Base-by-base conservation (phyloP, 1,140 invertebrate species). In the Drosophila carrolli region DNA sequence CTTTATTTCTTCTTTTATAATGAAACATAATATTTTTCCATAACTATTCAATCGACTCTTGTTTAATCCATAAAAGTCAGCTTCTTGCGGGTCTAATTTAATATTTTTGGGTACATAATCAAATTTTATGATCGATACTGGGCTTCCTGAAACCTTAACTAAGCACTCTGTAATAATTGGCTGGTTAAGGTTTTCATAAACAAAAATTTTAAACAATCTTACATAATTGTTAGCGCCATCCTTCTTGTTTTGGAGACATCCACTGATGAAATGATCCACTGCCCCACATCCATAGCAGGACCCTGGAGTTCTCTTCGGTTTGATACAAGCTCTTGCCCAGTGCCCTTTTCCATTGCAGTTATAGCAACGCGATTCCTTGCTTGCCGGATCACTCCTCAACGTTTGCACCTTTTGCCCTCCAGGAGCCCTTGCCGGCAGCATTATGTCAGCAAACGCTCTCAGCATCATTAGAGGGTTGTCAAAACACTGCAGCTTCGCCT, bases 361-460 rank as follows among this genome's bases (percentile, higher is more conserved):
- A 1, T 19, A 51, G 32, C 14, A 53, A 19, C 50, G 14, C 14
- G 50, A 37, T 10, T 53, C 50, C 5, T 53, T 13, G 19, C 19
- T 35, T 5, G 10, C n/a, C 5, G 14, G 48, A 2, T 51, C 48
- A 11, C 13, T 14, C 9, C 32, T 51, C 9, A 4, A 5, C 0
- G 29, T 11, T 1, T 16, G n/a, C 48, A 16, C 4, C n/a, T 51
- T 51, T 5, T 16, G 32, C 2, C 4, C 23, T 16, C 14, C 48
- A 16, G 13, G 13, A 29, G 13, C 47, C 47, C 23, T 50, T 29
- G 27, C 23, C 7, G 23, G 27, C n/a, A 51, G 27, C 27, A 51
- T 14, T 10, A 51, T 51, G 27, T 32, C n/a, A 9, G 48, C 14
- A 35, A 51, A 51, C 7, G 48, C 48, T 51, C 13, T 51, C 5